These are phyloP conservation scores for Graphium colonna DNA, from an alignment of 2,888 invertebrate species.

Conservation along the genomic window DNA sequence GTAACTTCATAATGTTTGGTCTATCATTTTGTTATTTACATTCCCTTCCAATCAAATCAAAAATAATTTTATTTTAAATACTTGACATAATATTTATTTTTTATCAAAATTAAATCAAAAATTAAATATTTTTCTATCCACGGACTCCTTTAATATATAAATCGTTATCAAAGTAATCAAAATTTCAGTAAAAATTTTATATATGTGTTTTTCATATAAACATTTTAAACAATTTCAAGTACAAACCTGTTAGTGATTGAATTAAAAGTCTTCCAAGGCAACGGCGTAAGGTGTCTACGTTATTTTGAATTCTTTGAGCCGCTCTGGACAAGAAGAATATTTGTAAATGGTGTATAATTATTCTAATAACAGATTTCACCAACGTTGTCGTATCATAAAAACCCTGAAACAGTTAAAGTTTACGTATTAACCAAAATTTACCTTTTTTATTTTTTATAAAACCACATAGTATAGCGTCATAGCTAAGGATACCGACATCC, in stretches of 20 bases:
- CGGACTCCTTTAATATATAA: background rate
- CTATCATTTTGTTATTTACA: too few species aligned
- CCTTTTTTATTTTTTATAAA: too few species aligned
- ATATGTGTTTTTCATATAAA: background rate
- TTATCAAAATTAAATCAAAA: too few species aligned
- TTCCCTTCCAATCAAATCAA: too few species aligned
- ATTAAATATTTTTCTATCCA: background rate
- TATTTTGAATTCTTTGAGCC: constrained; percentile 13
- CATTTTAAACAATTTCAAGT: background rate
- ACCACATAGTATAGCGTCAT: too few species aligned
- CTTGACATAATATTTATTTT: too few species aligned
- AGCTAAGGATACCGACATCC: too few species aligned
- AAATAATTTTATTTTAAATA: too few species aligned
- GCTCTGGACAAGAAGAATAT: constrained; percentile 9
- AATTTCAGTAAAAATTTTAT: background rate
- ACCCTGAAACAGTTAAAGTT: too few species aligned
- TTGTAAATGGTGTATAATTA: background rate
- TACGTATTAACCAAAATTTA: too few species aligned
- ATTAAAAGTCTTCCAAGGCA: constrained; percentile 7
- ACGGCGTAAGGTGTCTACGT: background rate
- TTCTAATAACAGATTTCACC: background rate
- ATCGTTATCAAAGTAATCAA: background rate
- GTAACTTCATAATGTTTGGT: too few species aligned
- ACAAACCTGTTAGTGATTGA: background rate
- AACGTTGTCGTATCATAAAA: too few species aligned